Evolutionary conservation across 2,113 vertebrate genomes (phyloP).

Genomic region (Ceyx melanurus): DNA sequence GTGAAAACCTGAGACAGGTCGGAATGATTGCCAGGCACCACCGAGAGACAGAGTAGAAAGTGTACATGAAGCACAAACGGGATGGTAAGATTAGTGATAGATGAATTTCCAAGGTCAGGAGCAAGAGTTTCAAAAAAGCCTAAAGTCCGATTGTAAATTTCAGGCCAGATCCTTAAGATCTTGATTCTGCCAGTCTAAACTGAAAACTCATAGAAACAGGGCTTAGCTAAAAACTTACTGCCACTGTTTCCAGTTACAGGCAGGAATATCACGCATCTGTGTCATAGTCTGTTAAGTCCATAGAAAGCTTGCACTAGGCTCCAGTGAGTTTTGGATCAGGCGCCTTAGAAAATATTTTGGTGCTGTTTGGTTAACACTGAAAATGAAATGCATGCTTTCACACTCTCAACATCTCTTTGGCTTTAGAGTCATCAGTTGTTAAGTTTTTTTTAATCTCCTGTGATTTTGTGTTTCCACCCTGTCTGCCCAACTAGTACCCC

Average conservation of each 20-base stretch:
- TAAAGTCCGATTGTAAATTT: neutral
- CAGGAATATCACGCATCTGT: neutral
- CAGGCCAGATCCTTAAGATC: neutral
- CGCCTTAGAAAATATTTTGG: neutral
- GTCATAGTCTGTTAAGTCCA: neutral
- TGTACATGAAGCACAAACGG: neutral
- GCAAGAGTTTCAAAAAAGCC: neutral
- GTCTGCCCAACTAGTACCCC: neutral
- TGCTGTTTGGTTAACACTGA: neutral
- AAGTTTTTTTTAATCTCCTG: neutral
- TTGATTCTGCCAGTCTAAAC: neutral
- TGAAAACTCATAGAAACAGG: neutral
- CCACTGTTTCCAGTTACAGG: neutral
- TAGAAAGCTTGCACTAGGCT: neutral
- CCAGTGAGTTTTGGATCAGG: neutral
- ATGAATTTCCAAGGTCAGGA: neutral
- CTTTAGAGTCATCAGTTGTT: neutral
- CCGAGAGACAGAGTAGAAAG: neutral
- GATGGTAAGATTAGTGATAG: neutral
- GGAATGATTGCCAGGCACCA: neutral
- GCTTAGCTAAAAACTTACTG: neutral
- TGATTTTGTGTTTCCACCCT: neutral
- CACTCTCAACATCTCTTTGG: neutral
- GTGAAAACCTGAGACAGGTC: conserved; percentile 17
- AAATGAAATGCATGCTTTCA: neutral